A percentile compares a stretch with the other conserved stretches of the same genome.
These are phyloP conservation scores for Labeo rohita DNA, from an alignment of 2,113 vertebrate species.

Conservation along the genomic window DNA sequence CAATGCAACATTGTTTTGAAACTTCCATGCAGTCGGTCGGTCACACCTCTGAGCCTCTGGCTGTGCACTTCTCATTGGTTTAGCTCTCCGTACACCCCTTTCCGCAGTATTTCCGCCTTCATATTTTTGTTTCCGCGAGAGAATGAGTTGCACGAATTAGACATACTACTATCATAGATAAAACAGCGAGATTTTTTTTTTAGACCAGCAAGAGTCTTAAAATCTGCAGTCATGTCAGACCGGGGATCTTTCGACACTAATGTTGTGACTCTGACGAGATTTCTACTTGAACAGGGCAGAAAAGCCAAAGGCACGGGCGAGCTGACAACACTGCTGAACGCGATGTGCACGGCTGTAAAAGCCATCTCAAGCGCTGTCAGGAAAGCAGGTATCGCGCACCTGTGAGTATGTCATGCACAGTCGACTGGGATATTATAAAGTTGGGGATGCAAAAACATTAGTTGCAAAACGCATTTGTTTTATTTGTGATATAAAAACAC, in stretches of 20 bases:
- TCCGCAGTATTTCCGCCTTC: slow-evolving; percentile 34
- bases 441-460: not conserved
- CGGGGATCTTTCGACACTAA: slow-evolving; percentile 86
- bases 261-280: slow-evolving; percentile 90
- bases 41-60: not conserved
- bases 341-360: slow-evolving; percentile 91
- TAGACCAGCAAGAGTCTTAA: slow-evolving; percentile 1
- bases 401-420: slow-evolving; percentile 72
- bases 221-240: slow-evolving; percentile 79
- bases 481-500: not conserved
- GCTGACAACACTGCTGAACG: slow-evolving; percentile 90
- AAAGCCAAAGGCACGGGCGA: slow-evolving; percentile 87
- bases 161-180: no score
- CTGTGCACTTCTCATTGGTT: slow-evolving; percentile 19
- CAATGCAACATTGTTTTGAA: slow-evolving; percentile 30
- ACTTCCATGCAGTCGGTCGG: slow-evolving; percentile 9
- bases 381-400: slow-evolving; percentile 92
- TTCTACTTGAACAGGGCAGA: slow-evolving; percentile 91
- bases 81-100: not conserved
- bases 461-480: not conserved
- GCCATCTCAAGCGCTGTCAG: slow-evolving; percentile 93
- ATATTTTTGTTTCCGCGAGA: not conserved
- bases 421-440: not conserved
- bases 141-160: not conserved
- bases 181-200: not conserved